These are phyloP conservation scores for Zenarchopterus dispar DNA, from an alignment of 2,797 vertebrate genomes.

Conservation along the genomic window DNA sequence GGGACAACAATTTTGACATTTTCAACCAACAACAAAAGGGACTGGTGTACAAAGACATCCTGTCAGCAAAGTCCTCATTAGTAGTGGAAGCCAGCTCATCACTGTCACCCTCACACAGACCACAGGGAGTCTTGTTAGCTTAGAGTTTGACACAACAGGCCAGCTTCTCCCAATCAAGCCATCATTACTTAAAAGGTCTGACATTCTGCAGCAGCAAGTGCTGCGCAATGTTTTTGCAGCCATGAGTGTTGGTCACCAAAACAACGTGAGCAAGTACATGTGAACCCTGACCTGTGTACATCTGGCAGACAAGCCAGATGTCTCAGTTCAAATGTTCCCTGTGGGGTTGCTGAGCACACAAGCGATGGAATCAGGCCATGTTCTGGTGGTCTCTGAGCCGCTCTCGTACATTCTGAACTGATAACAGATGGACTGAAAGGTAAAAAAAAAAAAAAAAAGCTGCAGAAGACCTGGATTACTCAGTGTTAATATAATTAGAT, in stretches of 20 bases:
- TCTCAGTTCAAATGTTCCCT: conserved; percentile 53
- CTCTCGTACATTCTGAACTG: conserved; percentile 39
- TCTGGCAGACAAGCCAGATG: conserved; percentile 48
- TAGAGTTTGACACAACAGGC: conserved; percentile 33
- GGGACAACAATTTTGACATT: conserved; percentile 47
- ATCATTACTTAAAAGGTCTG: conserved; percentile 38
- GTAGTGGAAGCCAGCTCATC: conserved; percentile 55
- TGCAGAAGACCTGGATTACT: conserved; percentile 34
- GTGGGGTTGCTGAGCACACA: conserved; percentile 28
- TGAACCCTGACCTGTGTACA: conserved; percentile 53
- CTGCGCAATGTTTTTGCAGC: conserved; percentile 12
- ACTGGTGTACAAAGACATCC: conserved; percentile 45
- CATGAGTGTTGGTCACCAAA: conserved; percentile 32
- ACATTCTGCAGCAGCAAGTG: conserved; percentile 37
- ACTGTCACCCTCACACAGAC: conserved; percentile 63
- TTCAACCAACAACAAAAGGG: conserved; percentile 56
- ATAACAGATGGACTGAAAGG: conserved; percentile 36
- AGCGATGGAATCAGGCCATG: conserved; percentile 50
- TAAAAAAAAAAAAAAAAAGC: conserved; percentile 28
- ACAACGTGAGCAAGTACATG: conserved; percentile 54
- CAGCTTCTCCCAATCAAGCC: conserved; percentile 51
- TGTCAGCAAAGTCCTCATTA: conserved; percentile 69
- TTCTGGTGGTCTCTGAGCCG: conserved; percentile 39
- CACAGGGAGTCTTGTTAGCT: conserved; percentile 59
- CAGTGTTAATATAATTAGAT: conserved; percentile 52